Evolutionary conservation across 2,113 vertebrate species (phyloP).

Genomic region (Chamaetylas fuelleborni): DNA sequence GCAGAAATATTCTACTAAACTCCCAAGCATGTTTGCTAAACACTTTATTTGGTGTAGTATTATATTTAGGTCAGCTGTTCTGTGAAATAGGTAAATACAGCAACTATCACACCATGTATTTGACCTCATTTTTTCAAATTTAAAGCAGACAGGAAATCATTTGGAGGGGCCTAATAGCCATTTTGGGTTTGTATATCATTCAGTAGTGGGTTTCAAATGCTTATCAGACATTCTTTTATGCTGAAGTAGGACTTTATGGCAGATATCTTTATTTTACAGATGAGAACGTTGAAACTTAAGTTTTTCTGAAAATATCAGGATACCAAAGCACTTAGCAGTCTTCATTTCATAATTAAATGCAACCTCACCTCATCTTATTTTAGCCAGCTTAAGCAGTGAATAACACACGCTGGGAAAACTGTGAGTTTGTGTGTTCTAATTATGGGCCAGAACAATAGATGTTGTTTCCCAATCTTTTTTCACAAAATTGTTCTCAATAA

Average conservation of each 20-base stretch:
- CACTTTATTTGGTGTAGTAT: background rate
- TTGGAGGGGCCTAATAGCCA: background rate
- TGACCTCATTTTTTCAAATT: background rate
- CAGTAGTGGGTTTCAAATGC: background rate
- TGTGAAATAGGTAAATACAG: background rate
- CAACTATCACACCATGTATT: accelerated
- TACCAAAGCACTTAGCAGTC: background rate
- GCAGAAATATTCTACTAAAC: background rate
- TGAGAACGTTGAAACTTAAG: background rate
- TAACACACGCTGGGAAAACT: background rate
- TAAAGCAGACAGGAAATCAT: background rate
- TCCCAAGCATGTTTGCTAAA: background rate
- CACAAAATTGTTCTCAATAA: background rate
- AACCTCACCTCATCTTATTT: background rate
- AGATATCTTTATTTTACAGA: background rate
- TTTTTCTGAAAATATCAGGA: background rate
- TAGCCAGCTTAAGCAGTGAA: background rate
- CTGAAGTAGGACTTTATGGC: background rate
- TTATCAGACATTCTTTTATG: background rate
- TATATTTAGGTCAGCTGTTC: background rate
- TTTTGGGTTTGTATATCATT: background rate
- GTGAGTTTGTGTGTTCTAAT: constrained; percentile 5
- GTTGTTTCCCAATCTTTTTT: background rate
- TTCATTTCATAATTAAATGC: background rate
- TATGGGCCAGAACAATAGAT: background rate